A percentile compares a stretch with the other conserved stretches of the same genome.
phyloP scores from a whole-genome alignment of 2,797 vertebrate species.

The Glyptemys insculpta region DNA sequence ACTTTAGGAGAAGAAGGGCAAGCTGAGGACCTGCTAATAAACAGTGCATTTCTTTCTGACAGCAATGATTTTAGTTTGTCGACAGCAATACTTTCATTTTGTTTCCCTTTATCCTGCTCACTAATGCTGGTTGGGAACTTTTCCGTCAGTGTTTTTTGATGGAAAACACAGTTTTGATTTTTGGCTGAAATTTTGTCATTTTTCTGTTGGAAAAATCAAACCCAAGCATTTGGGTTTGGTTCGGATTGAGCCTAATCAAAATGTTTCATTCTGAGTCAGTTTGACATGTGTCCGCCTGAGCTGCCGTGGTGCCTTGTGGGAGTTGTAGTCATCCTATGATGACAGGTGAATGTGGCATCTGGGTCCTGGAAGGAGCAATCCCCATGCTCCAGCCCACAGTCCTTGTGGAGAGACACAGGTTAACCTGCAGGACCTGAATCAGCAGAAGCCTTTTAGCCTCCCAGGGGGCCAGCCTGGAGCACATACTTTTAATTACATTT shows the following conservation, averaged over 20 bases:
- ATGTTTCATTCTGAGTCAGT: background rate
- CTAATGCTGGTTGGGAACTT: background rate
- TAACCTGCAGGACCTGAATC: slow-evolving; percentile 23
- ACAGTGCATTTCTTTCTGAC: background rate
- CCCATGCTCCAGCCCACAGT: background rate
- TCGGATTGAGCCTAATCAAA: background rate
- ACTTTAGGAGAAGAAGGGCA: background rate
- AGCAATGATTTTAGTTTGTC: background rate
- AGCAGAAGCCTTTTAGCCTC: slow-evolving; percentile 21
- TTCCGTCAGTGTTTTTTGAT: background rate
- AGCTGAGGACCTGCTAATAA: slow-evolving; percentile 5
- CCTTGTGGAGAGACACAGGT: background rate
- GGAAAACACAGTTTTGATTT: background rate
- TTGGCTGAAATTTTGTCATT: background rate
- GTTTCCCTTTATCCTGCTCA: background rate
- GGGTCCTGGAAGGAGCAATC: background rate
- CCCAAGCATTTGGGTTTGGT: background rate
- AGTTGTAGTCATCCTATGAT: background rate
- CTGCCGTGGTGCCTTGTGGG: accelerated
- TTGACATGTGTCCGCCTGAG: background rate
- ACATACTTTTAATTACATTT: slow-evolving; percentile 16
- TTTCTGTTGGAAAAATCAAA: background rate
- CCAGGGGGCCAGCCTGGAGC: background rate
- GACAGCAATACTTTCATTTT: background rate
- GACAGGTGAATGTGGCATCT: background rate